Evolutionary conservation across 2,113 vertebrate species (phyloP).

Genomic region (Rhinopomastus cyanomelas): DNA sequence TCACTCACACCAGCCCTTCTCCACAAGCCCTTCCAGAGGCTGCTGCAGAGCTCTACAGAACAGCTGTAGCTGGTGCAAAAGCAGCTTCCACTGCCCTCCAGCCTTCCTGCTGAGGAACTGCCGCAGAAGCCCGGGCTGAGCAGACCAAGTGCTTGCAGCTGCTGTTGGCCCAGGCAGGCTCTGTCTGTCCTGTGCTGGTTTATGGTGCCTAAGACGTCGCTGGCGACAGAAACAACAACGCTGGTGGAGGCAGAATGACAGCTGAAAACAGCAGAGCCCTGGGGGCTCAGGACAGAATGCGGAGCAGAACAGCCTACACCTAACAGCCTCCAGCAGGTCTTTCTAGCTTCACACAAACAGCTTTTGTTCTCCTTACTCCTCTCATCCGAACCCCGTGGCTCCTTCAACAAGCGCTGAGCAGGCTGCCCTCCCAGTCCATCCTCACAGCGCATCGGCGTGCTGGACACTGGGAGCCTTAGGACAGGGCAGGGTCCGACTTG

Average conservation of each 20-base stretch:
- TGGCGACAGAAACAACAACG: too few relatives aligned
- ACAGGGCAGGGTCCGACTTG: neutral
- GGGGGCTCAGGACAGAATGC: neutral
- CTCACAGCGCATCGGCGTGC: too few relatives aligned
- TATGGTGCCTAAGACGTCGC: neutral
- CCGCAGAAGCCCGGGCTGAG: neutral
- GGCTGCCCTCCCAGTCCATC: neutral
- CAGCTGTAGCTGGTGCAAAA: constrained; percentile 35
- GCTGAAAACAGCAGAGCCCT: neutral
- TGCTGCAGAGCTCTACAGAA: neutral
- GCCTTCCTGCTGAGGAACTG: constrained; percentile 51
- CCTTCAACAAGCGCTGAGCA: accelerated
- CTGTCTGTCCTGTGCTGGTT: neutral
- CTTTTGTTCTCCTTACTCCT: neutral
- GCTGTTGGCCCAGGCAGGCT: neutral
- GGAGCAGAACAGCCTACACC: neutral
- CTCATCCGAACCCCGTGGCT: neutral
- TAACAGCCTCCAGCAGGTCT: neutral
- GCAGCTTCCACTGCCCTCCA: constrained; percentile 63
- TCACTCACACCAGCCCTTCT: too few relatives aligned
- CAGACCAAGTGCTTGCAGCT: neutral
- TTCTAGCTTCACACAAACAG: neutral
- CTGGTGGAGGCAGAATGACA: neutral
- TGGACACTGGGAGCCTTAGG: too few relatives aligned
- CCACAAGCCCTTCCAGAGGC: neutral